phyloP scores from a whole-genome alignment of 2,113 vertebrate genomes.

The Nipponia nippon region DNA sequence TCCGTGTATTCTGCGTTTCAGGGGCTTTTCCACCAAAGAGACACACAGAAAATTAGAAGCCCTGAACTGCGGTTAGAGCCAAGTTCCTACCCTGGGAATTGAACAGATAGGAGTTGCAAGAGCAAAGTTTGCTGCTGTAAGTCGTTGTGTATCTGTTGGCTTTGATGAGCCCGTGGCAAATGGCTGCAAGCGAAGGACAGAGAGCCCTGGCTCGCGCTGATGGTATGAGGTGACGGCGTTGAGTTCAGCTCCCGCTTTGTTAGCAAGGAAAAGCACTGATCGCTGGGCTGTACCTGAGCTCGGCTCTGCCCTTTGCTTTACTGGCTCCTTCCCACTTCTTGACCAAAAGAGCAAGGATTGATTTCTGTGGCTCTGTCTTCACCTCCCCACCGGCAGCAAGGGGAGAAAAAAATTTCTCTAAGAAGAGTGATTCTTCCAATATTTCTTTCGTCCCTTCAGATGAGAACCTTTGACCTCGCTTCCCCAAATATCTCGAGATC shows the following conservation, averaged over 20 bases:
- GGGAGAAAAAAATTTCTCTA: not conserved
- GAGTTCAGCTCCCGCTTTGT: not conserved
- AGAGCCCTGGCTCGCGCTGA: not conserved
- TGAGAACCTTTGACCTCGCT: not conserved
- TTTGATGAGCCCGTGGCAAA: not conserved
- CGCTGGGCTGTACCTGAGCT: not conserved
- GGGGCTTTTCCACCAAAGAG: not conserved
- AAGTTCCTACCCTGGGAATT: not conserved
- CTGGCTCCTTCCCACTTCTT: not conserved
- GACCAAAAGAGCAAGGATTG: not conserved
- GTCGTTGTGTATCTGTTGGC: not conserved
- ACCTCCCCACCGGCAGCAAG: not conserved
- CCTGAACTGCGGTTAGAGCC: not conserved
- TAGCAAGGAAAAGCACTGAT: not conserved
- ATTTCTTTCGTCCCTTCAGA: not conserved
- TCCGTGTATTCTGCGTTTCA: accelerated
- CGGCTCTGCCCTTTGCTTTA: not conserved
- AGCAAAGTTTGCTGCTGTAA: not conserved
- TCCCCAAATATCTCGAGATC: not conserved
- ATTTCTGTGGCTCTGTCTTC: not conserved
- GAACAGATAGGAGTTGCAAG: not conserved
- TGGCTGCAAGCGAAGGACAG: not conserved
- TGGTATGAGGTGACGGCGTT: accelerated
- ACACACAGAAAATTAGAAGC: not conserved
- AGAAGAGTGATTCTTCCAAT: too few species aligned